Evolutionary conservation across 2,888 invertebrate species (phyloP), one percentile per base, ranked within the genome.

Genomic region (Mesorhabditis belari): DNA sequence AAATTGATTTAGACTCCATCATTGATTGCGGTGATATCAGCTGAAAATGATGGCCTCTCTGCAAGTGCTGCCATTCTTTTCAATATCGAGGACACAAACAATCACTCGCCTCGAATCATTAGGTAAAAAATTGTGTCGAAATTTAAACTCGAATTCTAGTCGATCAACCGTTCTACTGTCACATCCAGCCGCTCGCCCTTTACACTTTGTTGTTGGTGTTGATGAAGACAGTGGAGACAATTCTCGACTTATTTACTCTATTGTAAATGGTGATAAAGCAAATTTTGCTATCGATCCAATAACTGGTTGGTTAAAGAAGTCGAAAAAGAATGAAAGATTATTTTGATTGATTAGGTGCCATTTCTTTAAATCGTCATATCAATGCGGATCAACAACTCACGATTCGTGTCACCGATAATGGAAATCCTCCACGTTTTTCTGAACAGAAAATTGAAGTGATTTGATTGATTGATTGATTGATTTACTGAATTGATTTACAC

Each of bases 51-150:
- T 5, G 61, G 61, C 4, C 51, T 61, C 9, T 50, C 59, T 24
- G 54, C 73, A 5, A 60, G 66, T 4, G 6, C 60, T 0, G 55
- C 68, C 4, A 92, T 93, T 82, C 63, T 67, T 9, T 57, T 80
- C 25, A 55, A 64, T 5, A 64, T 75, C n/a, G 58, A 70, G 80
- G 95, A 96, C 80, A 88, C 90, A 23, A 96, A 96, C 83, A 94
- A 96, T 84, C 94, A 95, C 83, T 85, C 89, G 0, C 96, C 96
- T 5, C 88, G 88, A 76, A 95, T 96, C 80, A 89, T 89, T 56
- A 88, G 71, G 65, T 66, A 27, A 17, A 55, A 25, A 23, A 25
- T 19, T 25, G 12, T 57, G 9, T 51, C 24, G n/a, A 26, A 9
- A 17, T 57, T 28, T 6, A 29, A 9, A 28, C 35, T 4, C 21